Evolutionary conservation across 92 coral and sea anemone species (phyloP).

Genomic region (Epizoanthus stellaris): DNA sequence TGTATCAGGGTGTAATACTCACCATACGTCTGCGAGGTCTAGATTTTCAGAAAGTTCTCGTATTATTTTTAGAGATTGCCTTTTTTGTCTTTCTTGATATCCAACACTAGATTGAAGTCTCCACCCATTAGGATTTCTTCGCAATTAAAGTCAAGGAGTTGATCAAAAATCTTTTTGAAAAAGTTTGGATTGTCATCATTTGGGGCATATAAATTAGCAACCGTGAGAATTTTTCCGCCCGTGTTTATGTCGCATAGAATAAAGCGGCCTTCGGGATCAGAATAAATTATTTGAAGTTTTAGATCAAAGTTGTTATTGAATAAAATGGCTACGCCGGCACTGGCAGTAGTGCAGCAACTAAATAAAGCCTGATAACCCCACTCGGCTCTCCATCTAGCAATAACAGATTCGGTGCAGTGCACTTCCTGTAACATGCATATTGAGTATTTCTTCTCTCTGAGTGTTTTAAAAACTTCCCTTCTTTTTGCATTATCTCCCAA

Average conservation of each 20-base stretch:
- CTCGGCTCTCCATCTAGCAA: slow-evolving; percentile 17
- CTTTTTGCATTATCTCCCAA: slow-evolving; percentile 24
- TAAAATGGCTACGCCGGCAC: slow-evolving; percentile 27
- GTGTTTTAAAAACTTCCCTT: slow-evolving; percentile 52
- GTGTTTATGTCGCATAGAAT: slow-evolving; percentile 25
- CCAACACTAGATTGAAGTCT: slow-evolving; percentile 32
- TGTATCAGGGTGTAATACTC: slow-evolving; percentile 13
- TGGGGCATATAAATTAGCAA: slow-evolving; percentile 36
- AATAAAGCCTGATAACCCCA: slow-evolving; percentile 43
- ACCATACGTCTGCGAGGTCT: slow-evolving; percentile 23
- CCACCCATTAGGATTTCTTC: slow-evolving; percentile 19
- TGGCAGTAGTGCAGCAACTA: slow-evolving; percentile 10
- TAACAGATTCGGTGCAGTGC: slow-evolving; percentile 29
- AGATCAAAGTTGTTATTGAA: slow-evolving; percentile 33
- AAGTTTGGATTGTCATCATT: slow-evolving; percentile 35
- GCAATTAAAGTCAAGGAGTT: slow-evolving; percentile 1
- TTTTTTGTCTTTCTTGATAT: slow-evolving; percentile 13
- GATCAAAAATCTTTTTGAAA: slow-evolving; percentile 10
- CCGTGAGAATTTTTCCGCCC: slow-evolving; percentile 4
- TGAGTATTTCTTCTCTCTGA: slow-evolving; percentile 33
- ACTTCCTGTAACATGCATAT: slow-evolving; percentile 44
- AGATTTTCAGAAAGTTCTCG: background rate
- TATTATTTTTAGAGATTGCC: slow-evolving; percentile 21
- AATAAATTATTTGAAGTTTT: slow-evolving; percentile 8
- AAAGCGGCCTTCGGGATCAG: slow-evolving; percentile 35